phyloP scores from a whole-genome alignment of 2,888 invertebrate species.

The Helicoverpa assulta region DNA sequence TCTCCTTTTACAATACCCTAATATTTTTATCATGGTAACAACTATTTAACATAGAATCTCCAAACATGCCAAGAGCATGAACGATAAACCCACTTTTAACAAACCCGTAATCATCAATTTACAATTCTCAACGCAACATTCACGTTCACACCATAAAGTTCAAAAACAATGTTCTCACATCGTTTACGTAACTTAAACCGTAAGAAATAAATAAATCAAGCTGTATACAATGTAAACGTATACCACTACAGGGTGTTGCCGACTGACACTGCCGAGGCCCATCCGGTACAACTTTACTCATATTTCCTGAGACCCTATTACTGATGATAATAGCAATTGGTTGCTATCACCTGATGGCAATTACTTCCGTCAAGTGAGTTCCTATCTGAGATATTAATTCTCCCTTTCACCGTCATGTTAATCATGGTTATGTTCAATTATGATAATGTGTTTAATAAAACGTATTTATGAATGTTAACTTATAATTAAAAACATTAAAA shows the following conservation, averaged over 20 bases:
- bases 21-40: no score
- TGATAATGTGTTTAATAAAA: neutral
- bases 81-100: no score
- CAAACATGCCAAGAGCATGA: no score
- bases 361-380: neutral
- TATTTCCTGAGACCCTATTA: slow-evolving; percentile 67
- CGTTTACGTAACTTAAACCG: slow-evolving; percentile 29
- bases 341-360: slow-evolving; percentile 32
- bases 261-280: slow-evolving; percentile 58
- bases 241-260: slow-evolving; percentile 58
- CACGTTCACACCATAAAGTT: neutral
- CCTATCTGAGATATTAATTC: neutral
- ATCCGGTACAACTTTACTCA: slow-evolving; percentile 71
- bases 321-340: slow-evolving; percentile 39
- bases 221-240: slow-evolving; percentile 59
- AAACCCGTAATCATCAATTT: no score
- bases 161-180: slow-evolving; percentile 26
- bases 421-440: neutral
- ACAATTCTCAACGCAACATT: no score
- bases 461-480: no score
- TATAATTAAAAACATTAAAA: no score
- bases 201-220: slow-evolving; percentile 62
- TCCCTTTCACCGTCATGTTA: neutral
- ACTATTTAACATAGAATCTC: no score
- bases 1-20: no score